Percentiles rank a stretch among this genome's conserved stretches.
Evolutionary conservation across 2,888 invertebrate species (phyloP).

Genomic region (Protonemura montana): DNA sequence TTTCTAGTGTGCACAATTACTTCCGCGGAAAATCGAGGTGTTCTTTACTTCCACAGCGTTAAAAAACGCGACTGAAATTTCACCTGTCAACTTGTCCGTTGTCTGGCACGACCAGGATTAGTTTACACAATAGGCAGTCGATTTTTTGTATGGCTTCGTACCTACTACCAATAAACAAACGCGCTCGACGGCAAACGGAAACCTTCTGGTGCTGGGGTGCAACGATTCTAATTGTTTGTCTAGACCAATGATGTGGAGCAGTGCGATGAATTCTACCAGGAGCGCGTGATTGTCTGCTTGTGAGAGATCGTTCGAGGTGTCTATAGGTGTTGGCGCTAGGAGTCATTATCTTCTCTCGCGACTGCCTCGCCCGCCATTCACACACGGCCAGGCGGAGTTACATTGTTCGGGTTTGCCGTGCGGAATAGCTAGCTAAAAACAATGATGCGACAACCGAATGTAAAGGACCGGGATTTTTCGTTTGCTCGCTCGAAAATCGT

Average conservation of each 20-base stretch:
- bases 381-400: background rate
- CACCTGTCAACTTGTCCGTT: background rate
- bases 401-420: too few species aligned
- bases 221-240: background rate
- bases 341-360: background rate
- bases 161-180: slow-evolving; percentile 12
- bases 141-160: background rate
- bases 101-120: background rate
- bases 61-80: background rate
- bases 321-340: background rate
- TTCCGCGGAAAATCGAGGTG: background rate
- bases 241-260: background rate
- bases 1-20: background rate
- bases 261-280: background rate
- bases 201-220: background rate
- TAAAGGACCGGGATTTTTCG: too few species aligned
- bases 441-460: too few species aligned
- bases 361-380: background rate
- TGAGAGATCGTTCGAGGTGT: background rate
- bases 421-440: too few species aligned
- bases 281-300: background rate
- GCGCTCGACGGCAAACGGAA: background rate
- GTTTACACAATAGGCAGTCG: background rate
- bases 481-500: too few species aligned
- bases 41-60: background rate